Base-by-base conservation (phyloP, 2,888 invertebrate genomes). In the Temnothorax rugatulus region DNA sequence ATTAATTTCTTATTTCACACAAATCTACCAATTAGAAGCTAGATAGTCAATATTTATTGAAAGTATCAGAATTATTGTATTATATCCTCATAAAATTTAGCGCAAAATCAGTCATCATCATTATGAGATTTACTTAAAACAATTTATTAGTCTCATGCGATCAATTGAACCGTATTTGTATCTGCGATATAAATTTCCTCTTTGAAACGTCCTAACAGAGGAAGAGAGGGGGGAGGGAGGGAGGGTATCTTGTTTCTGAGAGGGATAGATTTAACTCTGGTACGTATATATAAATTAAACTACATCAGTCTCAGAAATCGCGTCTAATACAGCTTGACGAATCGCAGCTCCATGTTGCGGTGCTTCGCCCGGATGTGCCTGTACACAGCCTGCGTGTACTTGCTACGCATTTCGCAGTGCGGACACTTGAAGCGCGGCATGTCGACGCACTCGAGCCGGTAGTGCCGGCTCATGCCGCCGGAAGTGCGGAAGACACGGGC, bases 361-460 rank as follows among this genome's bases (percentile, higher is more conserved):
- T 93, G 93, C 59, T 92, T 92, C 25, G 90, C 88, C 13, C 92
- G 82, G 38, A 93, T 89, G 75, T 93, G 92, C 59, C 91, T 89
- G 76, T 91, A 93, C n/a, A 93, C 85, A 18, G 91, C 90, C 18
- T 91, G 92, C 1, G 91, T 92, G 52, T 91, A 92, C 88, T 93
- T 92, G 89, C 92, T 93, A 54, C 90, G 83, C 90, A 93, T 90
- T 15, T 93, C 91, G 85, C 93, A 93, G 68, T 92, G 87, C 13
- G 92, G 91, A 81, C 93, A 93, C 85, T 93, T 91, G 87, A 93
- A 93, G 47, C 93, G 91, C 18, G 93, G 93, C 29, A 91, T 77
- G 81, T 92, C 92, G 52, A 92, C 93, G 84, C 92, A 93, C 79
- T 93, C 93, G 64, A 92, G 85, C 52, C 91, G 89, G 85, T 91